A percentile compares a stretch with the other conserved stretches of the same genome.
Conservation (phyloP, 2,113 vertebrate genomes). For the Hoplias malabaricus region DNA sequence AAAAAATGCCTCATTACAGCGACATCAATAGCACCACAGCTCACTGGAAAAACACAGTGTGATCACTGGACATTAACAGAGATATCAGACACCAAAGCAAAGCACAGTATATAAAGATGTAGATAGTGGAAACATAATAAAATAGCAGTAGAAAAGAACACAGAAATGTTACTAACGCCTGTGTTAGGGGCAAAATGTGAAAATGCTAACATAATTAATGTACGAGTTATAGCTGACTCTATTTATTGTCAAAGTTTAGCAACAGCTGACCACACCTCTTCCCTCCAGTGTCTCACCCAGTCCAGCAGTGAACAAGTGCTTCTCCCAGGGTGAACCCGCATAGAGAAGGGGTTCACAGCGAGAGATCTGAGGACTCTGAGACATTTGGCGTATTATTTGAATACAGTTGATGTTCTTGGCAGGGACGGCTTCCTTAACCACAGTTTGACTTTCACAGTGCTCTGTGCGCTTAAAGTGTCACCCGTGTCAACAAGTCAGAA, state of each 20-base stretch:
- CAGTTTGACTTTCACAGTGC: slow-evolving; percentile 30
- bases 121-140: no score
- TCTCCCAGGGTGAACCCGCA: neutral
- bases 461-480: slow-evolving; percentile 30
- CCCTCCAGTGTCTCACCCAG: neutral
- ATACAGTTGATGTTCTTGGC: slow-evolving; percentile 14
- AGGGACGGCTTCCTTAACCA: slow-evolving; percentile 31
- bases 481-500: slow-evolving; percentile 7
- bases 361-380: neutral
- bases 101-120: neutral
- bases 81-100: neutral
- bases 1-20: slow-evolving; percentile 12
- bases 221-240: neutral
- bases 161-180: no score
- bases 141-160: no score
- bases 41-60: neutral
- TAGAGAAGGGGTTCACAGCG: neutral
- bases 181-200: no score
- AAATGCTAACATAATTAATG: no score
- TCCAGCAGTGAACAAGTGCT: neutral
- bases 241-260: neutral
- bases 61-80: neutral
- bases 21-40: neutral
- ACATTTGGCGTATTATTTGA: neutral
- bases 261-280: slow-evolving; percentile 9